Conservation (phyloP, 2,113 vertebrate genomes). For the Dasypus novemcinctus region DNA sequence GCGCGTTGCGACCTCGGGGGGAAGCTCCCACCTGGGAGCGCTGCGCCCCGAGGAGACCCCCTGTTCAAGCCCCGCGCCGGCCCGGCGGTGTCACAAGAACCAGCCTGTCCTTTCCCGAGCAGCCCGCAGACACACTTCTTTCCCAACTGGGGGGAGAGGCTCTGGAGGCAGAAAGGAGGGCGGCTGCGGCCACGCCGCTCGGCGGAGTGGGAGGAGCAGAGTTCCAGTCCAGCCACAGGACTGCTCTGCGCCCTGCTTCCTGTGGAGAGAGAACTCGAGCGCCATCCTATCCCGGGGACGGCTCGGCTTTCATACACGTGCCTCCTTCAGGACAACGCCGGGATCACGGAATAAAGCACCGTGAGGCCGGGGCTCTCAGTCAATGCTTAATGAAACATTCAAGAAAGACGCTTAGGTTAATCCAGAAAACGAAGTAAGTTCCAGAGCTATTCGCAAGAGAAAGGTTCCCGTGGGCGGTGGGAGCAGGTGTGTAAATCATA, state of each 20-base stretch:
- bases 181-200: neutral
- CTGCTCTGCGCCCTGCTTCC: neutral
- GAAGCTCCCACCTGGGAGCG: no score
- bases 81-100: neutral
- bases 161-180: neutral
- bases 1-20: accelerated
- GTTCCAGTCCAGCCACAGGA: neutral
- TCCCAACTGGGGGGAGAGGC: neutral
- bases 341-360: neutral
- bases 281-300: neutral
- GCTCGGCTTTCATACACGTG: neutral
- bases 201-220: neutral
- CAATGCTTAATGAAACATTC: constrained; percentile 46
- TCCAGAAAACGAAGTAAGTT: constrained; percentile 66
- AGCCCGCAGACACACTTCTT: neutral
- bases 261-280: neutral
- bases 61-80: neutral
- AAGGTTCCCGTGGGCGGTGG: constrained; percentile 10
- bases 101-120: no score
- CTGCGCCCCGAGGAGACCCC: no score
- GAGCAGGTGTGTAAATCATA: neutral
- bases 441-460: constrained; percentile 38
- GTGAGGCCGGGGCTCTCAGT: neutral
- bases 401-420: constrained; percentile 62
- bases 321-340: neutral